Evolutionary conservation across 2,797 vertebrate species (phyloP), one percentile per base, ranked within the genome.

Genomic region (Mormyrops boulengeri): DNA sequence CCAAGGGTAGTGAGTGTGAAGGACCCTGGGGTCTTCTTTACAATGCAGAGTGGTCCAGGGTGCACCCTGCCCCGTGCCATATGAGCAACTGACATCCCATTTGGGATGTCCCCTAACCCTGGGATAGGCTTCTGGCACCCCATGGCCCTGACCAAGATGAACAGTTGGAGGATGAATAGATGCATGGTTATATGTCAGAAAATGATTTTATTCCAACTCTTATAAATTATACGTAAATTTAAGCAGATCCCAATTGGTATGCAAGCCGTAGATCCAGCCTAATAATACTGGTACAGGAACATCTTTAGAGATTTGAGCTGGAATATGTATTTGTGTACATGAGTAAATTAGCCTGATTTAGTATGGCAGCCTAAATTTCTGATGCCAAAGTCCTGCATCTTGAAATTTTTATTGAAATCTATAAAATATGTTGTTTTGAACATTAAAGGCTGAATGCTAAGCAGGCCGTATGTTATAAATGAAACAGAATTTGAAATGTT

Each of bases 401-500:
- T 91, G 91, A 93, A 90, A 93, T 92, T 92, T 92, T 91, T 93
- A 95, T 95, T 95, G 91, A 94, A 94, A 93, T 93, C 91, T 92
- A 94, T 93, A 94, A 93, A 94, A 93, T 92, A 90, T 90, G 90
- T 92, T 92, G 69, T 69, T 88, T 93, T 93, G 91, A 92, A 93
- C 93, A 92, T 91, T 92, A 92, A 89, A 49, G 88, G 91, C 88
- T 92, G 90, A 91, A 91, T 93, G 92, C 91, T 12, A 88, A 92
- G 89, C 88, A 91, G 91, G 87, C 91, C 62, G 87, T 91, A 91
- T 90, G 91, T 92, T 91, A 89, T 55, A 93, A 93, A 93, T 92
- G 90, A 94, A 94, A 95, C 80, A 6, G 44, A 82, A 82, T 86
- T 3, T 26, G 50, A 86, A 53, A 86, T 86, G 85, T 86, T 22